Base-by-base conservation (phyloP, 2,888 invertebrate species). In the Melanostoma mellinum region DNA sequence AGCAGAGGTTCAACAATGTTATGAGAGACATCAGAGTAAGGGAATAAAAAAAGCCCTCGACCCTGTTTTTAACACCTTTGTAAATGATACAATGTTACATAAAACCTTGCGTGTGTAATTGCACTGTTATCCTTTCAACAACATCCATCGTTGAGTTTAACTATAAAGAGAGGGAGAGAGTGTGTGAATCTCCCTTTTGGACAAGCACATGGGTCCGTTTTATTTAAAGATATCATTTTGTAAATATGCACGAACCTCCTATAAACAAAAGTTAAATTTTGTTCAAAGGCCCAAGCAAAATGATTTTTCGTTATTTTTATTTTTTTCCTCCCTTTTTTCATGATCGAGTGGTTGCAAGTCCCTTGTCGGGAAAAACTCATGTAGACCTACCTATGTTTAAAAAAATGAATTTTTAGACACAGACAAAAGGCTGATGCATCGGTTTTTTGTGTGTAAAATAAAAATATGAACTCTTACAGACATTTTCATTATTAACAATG, bases 41-140 rank as follows among this genome's bases (percentile, higher is more conserved):
- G 20, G 36, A 48, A 9, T 35, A 6, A 4, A 48, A 30, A 20
- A 30, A 6, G 2, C 20, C 32, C 46, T n/a, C 35, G 36, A 63
- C 46, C 36, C 33, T 36, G 42, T 42, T 69, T 75, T 80, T 75
- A 75, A 75, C 75, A 80, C 79, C 75, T 79, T 79, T 75, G 55
- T 79, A 79, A 79, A 61, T 52, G 56, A 63, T 63, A 63, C 79
- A 69, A 10, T 53, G 53, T 44, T 69, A 48, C 30, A 60, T 20
- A 53, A 74, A 69, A 46, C 30, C 38, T 55, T 55, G 50, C 44
- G 53, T 38, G 33, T 63, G 56, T 69, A 38, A 80, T 69, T 80
- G 68, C 68, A 75, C 55, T 68, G 55, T 79, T 74, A 36, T 61
- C 60, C 60, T 60, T 79, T 74, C 60, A 79, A 68, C 73, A 40